Evolutionary conservation across 2,113 vertebrate genomes (phyloP).

Genomic region (Paradoxurus hermaphroditus): DNA sequence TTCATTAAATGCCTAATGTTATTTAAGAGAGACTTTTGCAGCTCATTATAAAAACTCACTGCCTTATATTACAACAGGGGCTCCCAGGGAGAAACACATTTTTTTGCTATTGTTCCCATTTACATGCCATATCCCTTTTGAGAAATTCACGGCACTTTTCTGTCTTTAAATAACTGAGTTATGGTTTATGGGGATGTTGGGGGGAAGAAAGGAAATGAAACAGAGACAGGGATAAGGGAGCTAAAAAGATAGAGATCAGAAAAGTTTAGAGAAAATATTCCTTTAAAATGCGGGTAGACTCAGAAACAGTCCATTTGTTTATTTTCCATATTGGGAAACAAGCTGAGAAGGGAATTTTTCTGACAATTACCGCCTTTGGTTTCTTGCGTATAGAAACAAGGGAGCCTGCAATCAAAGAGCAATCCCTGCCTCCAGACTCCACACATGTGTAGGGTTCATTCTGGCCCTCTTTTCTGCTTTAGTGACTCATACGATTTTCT

Average conservation of each 20-base stretch:
- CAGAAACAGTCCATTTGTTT: background rate
- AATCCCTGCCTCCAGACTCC: background rate
- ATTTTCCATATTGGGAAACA: background rate
- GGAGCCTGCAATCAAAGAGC: background rate
- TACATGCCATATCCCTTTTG: background rate
- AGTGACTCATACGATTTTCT: background rate
- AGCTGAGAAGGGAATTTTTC: background rate
- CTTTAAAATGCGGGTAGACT: background rate
- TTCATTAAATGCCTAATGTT: slow-evolving; percentile 22
- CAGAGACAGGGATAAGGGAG: background rate
- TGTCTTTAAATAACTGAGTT: background rate
- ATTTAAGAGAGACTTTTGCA: slow-evolving; percentile 7
- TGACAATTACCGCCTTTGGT: background rate
- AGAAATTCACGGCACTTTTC: background rate
- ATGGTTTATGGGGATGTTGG: background rate
- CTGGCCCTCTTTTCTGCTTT: background rate
- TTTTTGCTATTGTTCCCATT: background rate
- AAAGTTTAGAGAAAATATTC: background rate
- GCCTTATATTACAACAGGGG: background rate
- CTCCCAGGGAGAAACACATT: background rate
- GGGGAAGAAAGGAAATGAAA: background rate
- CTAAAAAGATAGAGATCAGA: background rate
- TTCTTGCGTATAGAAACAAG: background rate
- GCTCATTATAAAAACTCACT: slow-evolving; percentile 22
- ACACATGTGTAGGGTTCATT: background rate